Evolutionary conservation across 2,113 vertebrate genomes (phyloP), one percentile per base, ranked within the genome.

Genomic region (Phyllostomus hastatus): DNA sequence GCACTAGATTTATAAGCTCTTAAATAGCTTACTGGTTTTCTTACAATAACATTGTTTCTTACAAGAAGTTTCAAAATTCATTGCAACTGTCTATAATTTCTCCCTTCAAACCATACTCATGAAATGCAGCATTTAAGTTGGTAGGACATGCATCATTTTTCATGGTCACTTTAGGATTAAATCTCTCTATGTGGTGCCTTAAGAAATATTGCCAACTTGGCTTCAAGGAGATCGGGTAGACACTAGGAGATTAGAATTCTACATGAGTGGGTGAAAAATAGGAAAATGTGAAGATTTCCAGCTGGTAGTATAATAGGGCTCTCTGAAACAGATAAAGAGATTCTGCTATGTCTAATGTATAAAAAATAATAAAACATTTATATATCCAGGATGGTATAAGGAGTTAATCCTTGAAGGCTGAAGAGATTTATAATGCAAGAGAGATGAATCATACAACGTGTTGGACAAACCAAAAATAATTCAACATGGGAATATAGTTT

Each of bases 31-130:
- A 54, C 1, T 72, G 26, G 20, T 69, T 91, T 97, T 66, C 7
- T 61, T 61, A 85, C 5, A 78, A 67, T 84, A 78, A 41, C 28
- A 75, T 89, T 96, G 16, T 20, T 69, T 94, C 48, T 75, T 82
- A 35, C 1, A 91, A 87, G 22, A 83, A 96, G 54, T 14, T 91
- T 48, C 20, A 94, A 61, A 97, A 83, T 92, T 98, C 80, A 95
- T 88, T 97, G 64, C 26, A 96, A 88, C 67, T 46, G 20, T 46
- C 67, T 92, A 90, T 96, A 97, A 98, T 98, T 97, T 98, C 88
- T 86, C 26, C 81, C 67, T 97, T 95, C 93, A 92, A 88, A 91
- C 20, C 96, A 19, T 28, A 94, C 26, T 95, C 91, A 72, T 2
- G 70, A 97, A 96, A 73, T 78, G 5, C 22, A 97, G 59, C 87